phyloP scores from a whole-genome alignment of 2,797 vertebrate species.

The Carapus acus region DNA sequence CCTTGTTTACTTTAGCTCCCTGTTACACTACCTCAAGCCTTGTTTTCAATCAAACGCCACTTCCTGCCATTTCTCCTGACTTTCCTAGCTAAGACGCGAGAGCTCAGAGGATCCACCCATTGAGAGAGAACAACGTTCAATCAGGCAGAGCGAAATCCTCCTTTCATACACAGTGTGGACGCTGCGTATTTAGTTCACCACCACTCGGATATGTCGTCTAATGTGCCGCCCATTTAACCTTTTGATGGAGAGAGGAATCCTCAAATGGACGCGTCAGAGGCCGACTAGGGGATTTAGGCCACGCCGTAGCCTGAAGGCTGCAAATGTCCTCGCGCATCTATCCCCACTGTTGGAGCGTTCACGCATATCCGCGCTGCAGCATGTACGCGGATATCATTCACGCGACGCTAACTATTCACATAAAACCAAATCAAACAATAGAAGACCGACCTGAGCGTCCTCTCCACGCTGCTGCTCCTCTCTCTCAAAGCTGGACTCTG shows the following conservation, averaged over 20 bases:
- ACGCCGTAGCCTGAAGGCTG: slow-evolving; percentile 59
- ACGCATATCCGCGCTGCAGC: slow-evolving; percentile 33
- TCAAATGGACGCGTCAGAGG: slow-evolving; percentile 32
- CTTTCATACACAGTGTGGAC: slow-evolving; percentile 42
- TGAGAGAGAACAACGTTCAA: slow-evolving; percentile 26
- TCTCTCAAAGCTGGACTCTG: slow-evolving; percentile 36
- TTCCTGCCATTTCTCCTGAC: background rate
- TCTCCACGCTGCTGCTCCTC: slow-evolving; percentile 35
- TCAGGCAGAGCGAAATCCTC: slow-evolving; percentile 47
- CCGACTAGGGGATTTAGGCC: slow-evolving; percentile 65
- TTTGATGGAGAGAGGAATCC: slow-evolving; percentile 50
- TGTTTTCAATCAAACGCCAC: slow-evolving; percentile 11
- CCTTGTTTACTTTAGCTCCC: slow-evolving; percentile 32
- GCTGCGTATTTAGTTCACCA: slow-evolving; percentile 15
- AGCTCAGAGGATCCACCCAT: slow-evolving; percentile 12
- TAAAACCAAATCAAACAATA: slow-evolving; percentile 23
- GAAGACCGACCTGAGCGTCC: slow-evolving; percentile 58
- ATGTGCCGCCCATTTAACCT: slow-evolving; percentile 54
- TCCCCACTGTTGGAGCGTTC: slow-evolving; percentile 48
- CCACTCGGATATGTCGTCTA: slow-evolving; percentile 32
- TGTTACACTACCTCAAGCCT: slow-evolving; percentile 18
- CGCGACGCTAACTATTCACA: slow-evolving; percentile 32
- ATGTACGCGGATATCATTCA: slow-evolving; percentile 25
- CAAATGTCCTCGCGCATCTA: slow-evolving; percentile 20
- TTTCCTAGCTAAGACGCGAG: slow-evolving; percentile 10